Base-by-base conservation (phyloP, 2,113 vertebrate genomes). In the Dasyprocta punctata region DNA sequence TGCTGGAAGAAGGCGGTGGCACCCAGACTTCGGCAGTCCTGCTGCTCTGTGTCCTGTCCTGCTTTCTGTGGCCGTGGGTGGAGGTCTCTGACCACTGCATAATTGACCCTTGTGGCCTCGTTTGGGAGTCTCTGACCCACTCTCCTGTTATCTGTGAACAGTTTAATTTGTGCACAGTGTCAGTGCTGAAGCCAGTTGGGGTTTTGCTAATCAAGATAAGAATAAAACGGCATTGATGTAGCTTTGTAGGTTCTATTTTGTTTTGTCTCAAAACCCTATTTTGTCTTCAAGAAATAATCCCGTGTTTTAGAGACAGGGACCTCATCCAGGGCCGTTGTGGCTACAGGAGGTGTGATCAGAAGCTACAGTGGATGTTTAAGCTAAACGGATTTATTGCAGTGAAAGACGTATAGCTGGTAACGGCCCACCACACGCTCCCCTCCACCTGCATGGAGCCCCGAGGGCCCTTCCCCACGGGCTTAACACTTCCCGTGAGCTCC, bases 231-330 rank as follows among this genome's bases (percentile, higher is more conserved):
- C 14, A 63, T 86, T 81, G 49, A n/a, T 13, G 41, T 52, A 54
- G 54, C 49, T 63, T 67, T 81, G 20, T 54, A 38, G 8, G 56
- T 93, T 93, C 78, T 80, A 16, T 92, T 95, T 94, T 94, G 61
- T 83, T n/a, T 24, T 54, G 33, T 63, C 33, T 47, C 49, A 67
- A 84, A 60, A 86, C 49, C 20, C 60, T 73, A 54, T 49, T 92
- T 75, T 84, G 63, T 47, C 11, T 17, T 73, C 38, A 90, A 54
- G 65, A 78, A 73, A 52, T 56, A 82, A 73, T 88, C n/a, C 49
- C 11, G n/a, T 11, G 38, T 47, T 89, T 89, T 92, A 96, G 52
- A 52, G 38, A 63, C 13, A 71, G 49, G 41, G 54, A 77, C 41
- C 41, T 30, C 16, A 5, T 73, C 10, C 56, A 28, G 71, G 56